Percentiles rank a stretch among this genome's conserved stretches.
Evolutionary conservation across 53 echinoderm and acorn worm genomes (phyloP).

Genomic region (Temnopleurus reevesii): DNA sequence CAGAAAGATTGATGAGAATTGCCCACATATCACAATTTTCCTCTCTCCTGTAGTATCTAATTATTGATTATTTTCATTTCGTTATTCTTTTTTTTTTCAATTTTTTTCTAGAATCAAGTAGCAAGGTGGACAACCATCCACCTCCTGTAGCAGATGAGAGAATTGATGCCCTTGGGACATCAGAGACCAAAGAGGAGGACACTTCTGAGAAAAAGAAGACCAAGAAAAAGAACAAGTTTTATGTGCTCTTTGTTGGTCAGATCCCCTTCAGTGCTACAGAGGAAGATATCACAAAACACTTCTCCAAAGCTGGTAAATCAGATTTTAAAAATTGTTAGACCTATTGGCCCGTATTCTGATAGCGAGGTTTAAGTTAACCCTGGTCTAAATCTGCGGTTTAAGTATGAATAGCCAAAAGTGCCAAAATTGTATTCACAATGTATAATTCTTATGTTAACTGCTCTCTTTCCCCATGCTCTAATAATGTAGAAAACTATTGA

Average conservation of each 20-base stretch:
- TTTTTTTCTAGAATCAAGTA: not conserved
- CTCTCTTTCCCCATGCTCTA: too few relatives aligned
- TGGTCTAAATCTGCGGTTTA: too few relatives aligned
- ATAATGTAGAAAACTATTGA: too few relatives aligned
- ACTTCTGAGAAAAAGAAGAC: not conserved
- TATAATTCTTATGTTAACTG: too few relatives aligned
- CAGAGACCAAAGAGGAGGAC: not conserved
- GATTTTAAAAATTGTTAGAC: too few relatives aligned
- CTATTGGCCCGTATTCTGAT: too few relatives aligned
- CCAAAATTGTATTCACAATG: too few relatives aligned
- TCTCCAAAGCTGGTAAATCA: constrained; percentile 46
- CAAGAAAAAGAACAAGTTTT: constrained; percentile 54
- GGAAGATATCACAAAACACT: constrained; percentile 54
- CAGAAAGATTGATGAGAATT: too few relatives aligned
- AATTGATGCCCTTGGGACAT: not conserved
- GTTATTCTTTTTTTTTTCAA: not conserved
- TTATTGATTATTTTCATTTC: not conserved
- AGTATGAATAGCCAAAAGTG: too few relatives aligned
- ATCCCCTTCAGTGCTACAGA: constrained; percentile 55
- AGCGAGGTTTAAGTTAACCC: too few relatives aligned
- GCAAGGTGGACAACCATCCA: not conserved
- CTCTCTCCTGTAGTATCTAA: too few relatives aligned
- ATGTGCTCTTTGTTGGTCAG: constrained; percentile 59
- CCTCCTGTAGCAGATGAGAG: not conserved
- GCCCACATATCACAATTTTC: too few relatives aligned